Evolutionary conservation across 1,140 invertebrate species (phyloP).

Genomic region (Charaxes varanes): DNA sequence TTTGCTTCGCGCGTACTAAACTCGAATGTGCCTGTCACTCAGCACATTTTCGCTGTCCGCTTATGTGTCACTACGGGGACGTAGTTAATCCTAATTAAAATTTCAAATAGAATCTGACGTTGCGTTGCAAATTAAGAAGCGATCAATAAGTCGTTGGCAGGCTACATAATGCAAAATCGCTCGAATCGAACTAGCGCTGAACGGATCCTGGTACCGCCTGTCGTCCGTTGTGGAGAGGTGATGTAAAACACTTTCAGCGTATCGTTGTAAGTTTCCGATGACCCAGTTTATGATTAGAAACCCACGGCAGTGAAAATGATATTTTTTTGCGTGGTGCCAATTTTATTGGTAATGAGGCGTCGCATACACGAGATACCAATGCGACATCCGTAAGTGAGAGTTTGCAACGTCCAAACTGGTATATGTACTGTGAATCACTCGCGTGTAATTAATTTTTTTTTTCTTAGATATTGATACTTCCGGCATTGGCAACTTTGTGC

Average conservation of each 20-base stretch:
- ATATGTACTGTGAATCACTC: constrained; percentile 42
- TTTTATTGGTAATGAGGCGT: constrained; percentile 58
- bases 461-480: constrained; percentile 58
- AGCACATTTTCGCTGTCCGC: constrained; percentile 47
- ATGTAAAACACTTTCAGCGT: constrained; percentile 68
- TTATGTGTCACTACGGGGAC: constrained; percentile 40
- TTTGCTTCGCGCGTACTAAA: constrained; percentile 43
- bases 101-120: constrained; percentile 43
- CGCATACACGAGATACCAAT: constrained; percentile 58
- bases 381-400: constrained; percentile 69
- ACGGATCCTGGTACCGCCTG: constrained; percentile 64
- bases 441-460: constrained; percentile 54
- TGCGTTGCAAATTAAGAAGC: constrained; percentile 44
- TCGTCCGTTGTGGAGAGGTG: constrained; percentile 38
- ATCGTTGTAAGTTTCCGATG: constrained; percentile 66
- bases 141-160: constrained; percentile 31
- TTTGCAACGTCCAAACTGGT: constrained; percentile 67
- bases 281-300: constrained; percentile 71
- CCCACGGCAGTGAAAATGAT: constrained; percentile 61
- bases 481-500: constrained; percentile 21
- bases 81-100: constrained; percentile 53
- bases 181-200: constrained; percentile 39
- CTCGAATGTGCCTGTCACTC: constrained; percentile 54
- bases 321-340: constrained; percentile 63
- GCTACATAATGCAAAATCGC: constrained; percentile 36